A percentile compares a stretch with the other conserved stretches of the same genome.
These are phyloP conservation scores for Mus spicilegus DNA, from an alignment of 2,113 vertebrate genomes.

Conservation along the genomic window DNA sequence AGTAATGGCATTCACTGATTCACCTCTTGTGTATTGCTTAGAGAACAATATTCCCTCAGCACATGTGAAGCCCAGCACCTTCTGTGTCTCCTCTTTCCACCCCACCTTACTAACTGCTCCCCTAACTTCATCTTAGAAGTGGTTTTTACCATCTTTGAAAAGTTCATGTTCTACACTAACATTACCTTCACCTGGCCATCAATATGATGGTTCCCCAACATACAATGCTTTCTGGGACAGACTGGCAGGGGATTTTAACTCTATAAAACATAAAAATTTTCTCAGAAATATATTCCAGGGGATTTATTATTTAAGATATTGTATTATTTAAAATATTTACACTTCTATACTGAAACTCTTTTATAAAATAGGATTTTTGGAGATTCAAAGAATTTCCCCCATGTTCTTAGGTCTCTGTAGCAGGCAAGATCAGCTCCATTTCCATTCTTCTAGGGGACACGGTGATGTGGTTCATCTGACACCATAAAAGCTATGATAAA, in stretches of 20 bases:
- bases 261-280: neutral
- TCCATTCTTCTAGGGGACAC: neutral
- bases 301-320: slow-evolving; percentile 3
- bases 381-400: neutral
- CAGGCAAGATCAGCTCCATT: neutral
- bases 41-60: neutral
- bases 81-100: neutral
- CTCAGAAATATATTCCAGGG: neutral
- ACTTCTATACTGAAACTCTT: neutral
- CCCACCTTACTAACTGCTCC: neutral
- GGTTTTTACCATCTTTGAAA: neutral
- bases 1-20: neutral
- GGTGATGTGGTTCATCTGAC: neutral
- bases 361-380: neutral
- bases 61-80: neutral
- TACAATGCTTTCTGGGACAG: neutral
- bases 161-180: neutral
- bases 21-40: no score
- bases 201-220: neutral
- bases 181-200: neutral
- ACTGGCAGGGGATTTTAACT: neutral
- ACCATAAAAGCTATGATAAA: neutral
- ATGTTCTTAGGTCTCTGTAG: neutral
- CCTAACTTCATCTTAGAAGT: neutral
- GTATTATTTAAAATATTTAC: neutral